These are phyloP conservation scores for Megaceryle alcyon DNA, from an alignment of 2,797 vertebrate species.

Conservation along the genomic window DNA sequence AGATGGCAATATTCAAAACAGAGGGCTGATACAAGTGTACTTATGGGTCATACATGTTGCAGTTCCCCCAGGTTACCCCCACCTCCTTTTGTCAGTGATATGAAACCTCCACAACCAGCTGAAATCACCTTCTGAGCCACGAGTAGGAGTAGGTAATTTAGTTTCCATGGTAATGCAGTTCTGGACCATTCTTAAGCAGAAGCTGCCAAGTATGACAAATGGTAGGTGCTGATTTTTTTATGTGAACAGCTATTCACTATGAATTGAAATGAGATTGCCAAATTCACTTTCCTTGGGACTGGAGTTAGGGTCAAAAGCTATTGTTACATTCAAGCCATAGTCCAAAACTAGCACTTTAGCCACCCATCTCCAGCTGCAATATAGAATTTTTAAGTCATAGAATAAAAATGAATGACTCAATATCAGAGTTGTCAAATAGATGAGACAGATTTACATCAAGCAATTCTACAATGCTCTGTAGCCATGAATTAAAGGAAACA, in stretches of 20 bases:
- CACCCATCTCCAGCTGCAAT: slow-evolving; percentile 29
- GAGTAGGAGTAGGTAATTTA: slow-evolving; percentile 68
- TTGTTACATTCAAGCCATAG: slow-evolving; percentile 31
- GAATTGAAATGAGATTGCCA: slow-evolving; percentile 66
- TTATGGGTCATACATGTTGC: background rate
- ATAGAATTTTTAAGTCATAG: slow-evolving; percentile 59
- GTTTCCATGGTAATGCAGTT: slow-evolving; percentile 69
- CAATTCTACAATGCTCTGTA: slow-evolving; percentile 58
- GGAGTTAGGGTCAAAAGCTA: slow-evolving; percentile 40
- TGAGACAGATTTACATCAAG: slow-evolving; percentile 51
- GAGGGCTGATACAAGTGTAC: background rate
- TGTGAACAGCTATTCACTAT: slow-evolving; percentile 63
- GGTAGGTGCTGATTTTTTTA: slow-evolving; percentile 72
- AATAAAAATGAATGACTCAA: slow-evolving; percentile 57
- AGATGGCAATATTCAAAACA: background rate
- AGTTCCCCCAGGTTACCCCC: slow-evolving; percentile 5
- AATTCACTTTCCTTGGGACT: slow-evolving; percentile 46
- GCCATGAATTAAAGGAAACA: slow-evolving; percentile 57
- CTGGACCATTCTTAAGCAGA: slow-evolving; percentile 66
- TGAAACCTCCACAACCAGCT: slow-evolving; percentile 33
- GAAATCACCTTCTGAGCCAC: slow-evolving; percentile 74
- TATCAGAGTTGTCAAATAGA: slow-evolving; percentile 41
- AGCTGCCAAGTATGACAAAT: slow-evolving; percentile 67
- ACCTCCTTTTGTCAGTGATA: background rate
- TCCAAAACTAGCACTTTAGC: slow-evolving; percentile 16